A percentile compares a stretch with the other conserved stretches of the same genome.
These are phyloP conservation scores for Sterrhoptilus dennistouni DNA, from an alignment of 2,113 vertebrate species.

Conservation along the genomic window DNA sequence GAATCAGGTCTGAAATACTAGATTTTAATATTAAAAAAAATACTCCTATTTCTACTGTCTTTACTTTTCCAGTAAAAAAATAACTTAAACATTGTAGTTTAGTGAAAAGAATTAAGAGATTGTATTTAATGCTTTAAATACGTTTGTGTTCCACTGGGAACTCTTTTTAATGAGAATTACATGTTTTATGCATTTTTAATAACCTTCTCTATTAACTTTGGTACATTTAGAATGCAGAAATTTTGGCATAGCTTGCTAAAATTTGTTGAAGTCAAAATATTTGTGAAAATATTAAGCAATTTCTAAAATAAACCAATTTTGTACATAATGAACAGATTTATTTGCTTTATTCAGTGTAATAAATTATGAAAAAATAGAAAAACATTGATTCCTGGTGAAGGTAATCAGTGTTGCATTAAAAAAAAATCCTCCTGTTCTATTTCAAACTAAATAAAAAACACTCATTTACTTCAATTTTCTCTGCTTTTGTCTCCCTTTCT, in stretches of 20 bases:
- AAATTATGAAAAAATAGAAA: conserved; percentile 15
- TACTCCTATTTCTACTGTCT: background rate
- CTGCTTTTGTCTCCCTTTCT: background rate
- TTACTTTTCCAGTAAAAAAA: background rate
- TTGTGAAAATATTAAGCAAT: conserved; percentile 8
- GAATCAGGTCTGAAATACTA: background rate
- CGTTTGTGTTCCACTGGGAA: background rate
- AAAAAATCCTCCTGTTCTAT: background rate
- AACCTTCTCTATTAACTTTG: background rate
- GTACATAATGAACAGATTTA: conserved; percentile 32
- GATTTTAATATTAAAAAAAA: background rate
- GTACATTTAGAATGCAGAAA: background rate
- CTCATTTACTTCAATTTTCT: background rate
- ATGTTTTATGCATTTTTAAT: background rate
- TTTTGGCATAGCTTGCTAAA: background rate
- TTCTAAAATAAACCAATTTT: background rate
- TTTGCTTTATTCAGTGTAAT: conserved; percentile 29
- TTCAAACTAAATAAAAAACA: background rate
- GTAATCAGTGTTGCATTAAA: background rate
- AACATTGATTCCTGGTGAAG: background rate
- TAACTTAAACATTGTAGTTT: background rate
- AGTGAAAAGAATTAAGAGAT: background rate
- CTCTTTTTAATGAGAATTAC: background rate
- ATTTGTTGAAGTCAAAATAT: conserved; percentile 43
- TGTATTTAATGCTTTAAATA: background rate